phyloP scores from a whole-genome alignment of 2,113 vertebrate species.

The Misgurnus anguillicaudatus region DNA sequence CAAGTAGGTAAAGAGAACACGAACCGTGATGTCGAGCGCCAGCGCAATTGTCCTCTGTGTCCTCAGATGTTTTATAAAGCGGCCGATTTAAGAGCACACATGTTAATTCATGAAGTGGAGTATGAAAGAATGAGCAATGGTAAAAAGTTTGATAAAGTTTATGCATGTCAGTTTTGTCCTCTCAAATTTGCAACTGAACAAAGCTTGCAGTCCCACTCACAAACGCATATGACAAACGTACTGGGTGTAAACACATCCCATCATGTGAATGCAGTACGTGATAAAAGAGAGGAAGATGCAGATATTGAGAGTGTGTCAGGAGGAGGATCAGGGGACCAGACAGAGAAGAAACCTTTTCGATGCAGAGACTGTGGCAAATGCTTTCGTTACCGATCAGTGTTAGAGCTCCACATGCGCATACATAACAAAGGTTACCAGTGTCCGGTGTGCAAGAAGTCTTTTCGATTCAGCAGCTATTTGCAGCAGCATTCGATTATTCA shows the following conservation, averaged over 20 bases:
- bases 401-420: constrained; percentile 78
- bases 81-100: constrained; percentile 71
- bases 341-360: constrained; percentile 63
- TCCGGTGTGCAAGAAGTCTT: constrained; percentile 75
- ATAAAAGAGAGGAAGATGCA: constrained; percentile 39
- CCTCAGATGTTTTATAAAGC: constrained; percentile 61
- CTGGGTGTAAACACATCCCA: constrained; percentile 13
- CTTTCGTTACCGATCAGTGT: constrained; percentile 77
- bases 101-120: constrained; percentile 74
- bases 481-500: constrained; percentile 80
- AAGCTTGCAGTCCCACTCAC: constrained; percentile 65
- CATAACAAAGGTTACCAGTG: constrained; percentile 78
- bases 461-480: constrained; percentile 76
- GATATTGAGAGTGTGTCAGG: constrained; percentile 53
- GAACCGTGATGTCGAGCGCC: constrained; percentile 53
- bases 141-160: constrained; percentile 50
- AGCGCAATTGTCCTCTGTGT: constrained; percentile 73
- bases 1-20: constrained; percentile 64
- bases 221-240: constrained; percentile 59
- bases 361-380: constrained; percentile 75
- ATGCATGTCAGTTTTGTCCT: constrained; percentile 70
- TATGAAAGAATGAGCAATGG: constrained; percentile 63
- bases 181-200: constrained; percentile 64
- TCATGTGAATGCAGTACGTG: constrained; percentile 39
- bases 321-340: constrained; percentile 55